Base-by-base conservation (phyloP, 2,888 invertebrate species). In the Drosophila meridiana region DNA sequence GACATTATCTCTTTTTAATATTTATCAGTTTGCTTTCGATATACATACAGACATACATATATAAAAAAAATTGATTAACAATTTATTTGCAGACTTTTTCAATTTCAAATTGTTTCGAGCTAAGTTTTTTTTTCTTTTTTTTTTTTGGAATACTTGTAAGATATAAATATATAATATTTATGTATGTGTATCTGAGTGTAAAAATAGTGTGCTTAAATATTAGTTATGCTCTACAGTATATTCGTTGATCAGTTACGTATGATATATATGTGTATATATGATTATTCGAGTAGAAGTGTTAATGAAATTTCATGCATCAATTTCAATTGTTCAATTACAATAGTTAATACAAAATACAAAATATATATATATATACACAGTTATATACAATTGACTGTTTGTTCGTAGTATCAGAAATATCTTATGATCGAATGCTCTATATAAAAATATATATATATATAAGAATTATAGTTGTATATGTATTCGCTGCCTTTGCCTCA, bases 401-500 rank as follows among this genome's bases (percentile, higher is more conserved):
- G 58, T 45, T 43, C 26, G 57, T 34, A 43, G 57, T 56, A 56
- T 56, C 30, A 42, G 40, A 40, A 56, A 56, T 42, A 56, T 40
- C 40, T 50, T 50, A 50, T 50, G 14, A 34, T 57, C 42, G 14
- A 64, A n/a, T 56, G 40, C 13, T 34, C 43, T 45, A 57, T 57
- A 43, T 57, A 43, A 55, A 36, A 36, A 11, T 5, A 38, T 34
- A 38, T 38, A 26, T 28, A 28, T 36, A 48, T 30, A 32, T 32
- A 50, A n/a, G 30, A 40, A 38, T 40, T 34, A 48, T 55, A 58
- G 53, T 57, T 50, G 45, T 50, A 45, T 48, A 45, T 40, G 55
- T 70, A 76, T 80, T 80, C 56, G 81, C 72, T 78, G 78, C 71
- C 70, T 72, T 71, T 71, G 78, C 72, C 57, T 78, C 82, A 79